phyloP scores from a whole-genome alignment of 2,888 invertebrate species.

The Nemurella pictetii region DNA sequence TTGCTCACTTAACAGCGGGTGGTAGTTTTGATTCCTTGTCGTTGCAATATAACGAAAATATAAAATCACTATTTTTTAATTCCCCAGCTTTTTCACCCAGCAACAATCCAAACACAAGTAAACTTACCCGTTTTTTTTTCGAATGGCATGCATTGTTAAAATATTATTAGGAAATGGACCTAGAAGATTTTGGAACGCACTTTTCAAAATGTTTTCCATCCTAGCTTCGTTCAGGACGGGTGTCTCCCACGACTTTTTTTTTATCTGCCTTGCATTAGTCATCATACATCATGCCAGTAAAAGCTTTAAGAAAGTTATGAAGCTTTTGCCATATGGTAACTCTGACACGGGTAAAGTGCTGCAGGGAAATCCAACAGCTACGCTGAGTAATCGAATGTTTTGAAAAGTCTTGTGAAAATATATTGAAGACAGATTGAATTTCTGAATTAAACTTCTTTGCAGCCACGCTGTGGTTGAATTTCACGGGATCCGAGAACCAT shows the following conservation, averaged over 20 bases:
- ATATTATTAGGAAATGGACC: not conserved
- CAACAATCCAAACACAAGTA: no score
- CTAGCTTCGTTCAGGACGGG: no score
- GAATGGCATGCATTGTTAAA: not conserved
- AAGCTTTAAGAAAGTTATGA: not conserved
- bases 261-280: no score
- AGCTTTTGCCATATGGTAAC: not conserved
- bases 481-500: not conserved
- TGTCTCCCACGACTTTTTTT: no score
- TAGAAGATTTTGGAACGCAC: not conserved
- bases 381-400: not conserved
- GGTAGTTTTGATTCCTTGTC: no score
- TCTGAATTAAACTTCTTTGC: not conserved
- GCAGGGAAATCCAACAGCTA: not conserved
- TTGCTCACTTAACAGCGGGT: no score
- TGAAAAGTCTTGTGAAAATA: not conserved
- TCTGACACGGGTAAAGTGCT: not conserved
- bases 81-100: no score
- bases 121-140: no score
- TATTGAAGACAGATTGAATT: not conserved
- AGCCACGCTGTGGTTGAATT: not conserved
- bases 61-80: no score
- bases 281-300: no score
- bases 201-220: not conserved
- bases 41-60: no score